These are phyloP conservation scores for Cephus runcator DNA, from an alignment of 2,888 invertebrate species.

Conservation along the genomic window DNA sequence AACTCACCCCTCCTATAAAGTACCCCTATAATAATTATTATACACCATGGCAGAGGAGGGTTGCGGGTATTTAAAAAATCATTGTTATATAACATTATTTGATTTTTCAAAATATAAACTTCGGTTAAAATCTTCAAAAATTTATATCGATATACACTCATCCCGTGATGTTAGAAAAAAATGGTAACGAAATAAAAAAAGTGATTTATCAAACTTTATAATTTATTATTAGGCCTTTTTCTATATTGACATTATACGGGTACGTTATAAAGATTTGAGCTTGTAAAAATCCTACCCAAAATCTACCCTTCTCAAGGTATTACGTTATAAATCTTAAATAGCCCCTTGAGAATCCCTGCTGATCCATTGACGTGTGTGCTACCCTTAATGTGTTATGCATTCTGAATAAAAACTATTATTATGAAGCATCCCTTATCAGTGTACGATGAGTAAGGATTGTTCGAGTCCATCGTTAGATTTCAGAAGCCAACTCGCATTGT, in stretches of 20 bases:
- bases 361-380: too few relatives aligned
- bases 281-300: not conserved
- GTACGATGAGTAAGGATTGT: conserved; percentile 15
- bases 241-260: not conserved
- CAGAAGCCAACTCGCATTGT: conserved; percentile 56
- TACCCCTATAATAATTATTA: not conserved
- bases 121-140: not conserved
- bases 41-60: not conserved
- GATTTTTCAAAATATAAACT: not conserved
- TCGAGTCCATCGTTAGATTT: conserved; percentile 45
- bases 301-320: not conserved
- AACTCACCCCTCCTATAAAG: not conserved
- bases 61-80: not conserved
- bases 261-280: not conserved
- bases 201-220: not conserved
- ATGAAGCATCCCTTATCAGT: not conserved
- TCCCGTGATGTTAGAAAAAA: too few relatives aligned
- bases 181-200: too few relatives aligned
- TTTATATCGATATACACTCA: not conserved
- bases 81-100: not conserved
- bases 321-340: not conserved
- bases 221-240: not conserved
- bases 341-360: not conserved
- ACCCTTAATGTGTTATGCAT: not conserved
- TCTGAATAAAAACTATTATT: not conserved